These are phyloP conservation scores for Boulengeromyrus knoepffleri DNA, from an alignment of 2,113 vertebrate species.

Conservation along the genomic window DNA sequence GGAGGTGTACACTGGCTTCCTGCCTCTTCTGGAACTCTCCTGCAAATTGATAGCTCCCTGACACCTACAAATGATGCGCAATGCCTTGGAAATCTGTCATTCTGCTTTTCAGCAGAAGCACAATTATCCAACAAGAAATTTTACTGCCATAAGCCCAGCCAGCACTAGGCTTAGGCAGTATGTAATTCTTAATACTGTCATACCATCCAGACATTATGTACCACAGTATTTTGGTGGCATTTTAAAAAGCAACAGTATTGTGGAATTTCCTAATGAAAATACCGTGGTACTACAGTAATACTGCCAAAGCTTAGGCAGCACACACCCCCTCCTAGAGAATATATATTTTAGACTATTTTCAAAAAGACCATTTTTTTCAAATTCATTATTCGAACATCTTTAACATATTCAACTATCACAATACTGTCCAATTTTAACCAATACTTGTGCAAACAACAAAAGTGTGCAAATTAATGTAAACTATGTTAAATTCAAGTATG, in stretches of 20 bases:
- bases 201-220: background rate
- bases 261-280: background rate
- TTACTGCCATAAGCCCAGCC: background rate
- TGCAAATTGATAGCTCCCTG: background rate
- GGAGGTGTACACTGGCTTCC: background rate
- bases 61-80: background rate
- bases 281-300: background rate
- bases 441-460: background rate
- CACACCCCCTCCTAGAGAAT: background rate
- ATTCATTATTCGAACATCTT: background rate
- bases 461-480: background rate
- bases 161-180: background rate
- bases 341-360: background rate
- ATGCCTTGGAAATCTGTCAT: background rate
- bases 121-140: background rate
- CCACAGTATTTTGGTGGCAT: background rate
- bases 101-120: background rate
- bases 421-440: background rate
- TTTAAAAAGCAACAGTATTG: background rate
- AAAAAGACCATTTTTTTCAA: background rate
- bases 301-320: background rate
- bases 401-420: background rate
- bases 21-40: background rate
- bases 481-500: background rate
- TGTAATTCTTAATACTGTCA: background rate